Evolutionary conservation across 2,797 vertebrate species (phyloP).

Genomic region (Alca torda): DNA sequence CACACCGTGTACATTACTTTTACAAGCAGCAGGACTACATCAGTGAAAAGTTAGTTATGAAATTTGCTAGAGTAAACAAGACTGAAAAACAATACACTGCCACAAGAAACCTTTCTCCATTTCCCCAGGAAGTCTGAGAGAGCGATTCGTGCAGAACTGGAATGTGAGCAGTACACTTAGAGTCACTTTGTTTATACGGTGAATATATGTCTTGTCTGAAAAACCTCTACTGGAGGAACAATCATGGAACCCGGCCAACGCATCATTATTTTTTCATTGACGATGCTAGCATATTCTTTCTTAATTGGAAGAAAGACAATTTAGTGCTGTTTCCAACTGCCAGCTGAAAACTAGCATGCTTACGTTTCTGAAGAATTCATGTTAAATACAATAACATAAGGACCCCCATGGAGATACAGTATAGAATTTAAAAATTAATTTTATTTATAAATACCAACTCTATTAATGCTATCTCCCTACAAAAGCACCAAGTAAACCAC

Average conservation of each 20-base stretch:
- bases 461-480: neutral
- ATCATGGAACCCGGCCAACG: neutral
- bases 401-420: neutral
- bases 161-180: neutral
- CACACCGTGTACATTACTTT: neutral
- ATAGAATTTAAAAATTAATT: neutral
- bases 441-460: neutral
- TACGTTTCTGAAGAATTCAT: neutral
- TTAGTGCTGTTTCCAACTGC: neutral
- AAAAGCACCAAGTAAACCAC: neutral
- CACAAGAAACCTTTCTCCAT: conserved; percentile 32
- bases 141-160: neutral
- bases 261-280: neutral
- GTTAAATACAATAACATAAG: neutral
- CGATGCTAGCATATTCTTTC: neutral
- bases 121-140: conserved; percentile 46
- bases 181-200: conserved; percentile 18
- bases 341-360: neutral
- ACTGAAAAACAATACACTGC: neutral
- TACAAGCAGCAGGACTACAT: conserved; percentile 42
- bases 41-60: conserved; percentile 23
- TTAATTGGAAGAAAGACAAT: neutral
- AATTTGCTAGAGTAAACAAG: conserved; percentile 9
- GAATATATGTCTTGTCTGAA: neutral
- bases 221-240: neutral